Evolutionary conservation across 2,113 vertebrate species (phyloP), one percentile per base, ranked within the genome.

Genomic region (Eonycteris spelaea): DNA sequence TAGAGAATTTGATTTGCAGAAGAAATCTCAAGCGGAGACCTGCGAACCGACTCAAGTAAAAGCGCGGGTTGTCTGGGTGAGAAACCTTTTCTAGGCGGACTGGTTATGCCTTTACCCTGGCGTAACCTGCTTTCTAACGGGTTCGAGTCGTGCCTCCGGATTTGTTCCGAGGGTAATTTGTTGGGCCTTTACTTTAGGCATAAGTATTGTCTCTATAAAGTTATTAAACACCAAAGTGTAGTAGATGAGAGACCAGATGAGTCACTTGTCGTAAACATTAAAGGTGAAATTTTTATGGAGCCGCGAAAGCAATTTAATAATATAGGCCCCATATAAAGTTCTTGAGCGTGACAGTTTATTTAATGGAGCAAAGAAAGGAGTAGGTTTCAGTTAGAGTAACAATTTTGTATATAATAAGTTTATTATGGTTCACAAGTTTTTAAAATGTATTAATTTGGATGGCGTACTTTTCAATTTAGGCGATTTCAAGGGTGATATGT

Each of bases 331-430:
- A 13, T 75, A 74, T 77, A 79, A 84, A 88, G 63, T 7, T 24
- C 26, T 55, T 84, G 59, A 83, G 80, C 10, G 18, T 75, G 43
- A 35, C 33, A 33, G 1, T 18, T 95, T 78, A 87, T 18, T 95
- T 78, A 90, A 28, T 33, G 59, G 43, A 55, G 45, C 51, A 51
- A 38, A 18, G 45, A 70, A 33, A 43, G 43, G 55, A 65, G 24
- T 43, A 15, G 51, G 68, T 45, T 97, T 96, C 40, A 33, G 19
- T 22, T 91, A 67, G 57, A 94, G 63, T 94, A 53, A 89, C 86
- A 74, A 33, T 35, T 70, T 22, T 18, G 57, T 77, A 8, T 77
- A 8, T 24, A 48, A 1, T 48, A 68, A 75, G 61, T 43, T 83
- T 67, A 15, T 84, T 92, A 95, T 82, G 61, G 33, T 22, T 74